Evolutionary conservation across 1,140 invertebrate genomes (phyloP), one percentile per base, ranked within the genome.

Genomic region (Heliothis subflexa): DNA sequence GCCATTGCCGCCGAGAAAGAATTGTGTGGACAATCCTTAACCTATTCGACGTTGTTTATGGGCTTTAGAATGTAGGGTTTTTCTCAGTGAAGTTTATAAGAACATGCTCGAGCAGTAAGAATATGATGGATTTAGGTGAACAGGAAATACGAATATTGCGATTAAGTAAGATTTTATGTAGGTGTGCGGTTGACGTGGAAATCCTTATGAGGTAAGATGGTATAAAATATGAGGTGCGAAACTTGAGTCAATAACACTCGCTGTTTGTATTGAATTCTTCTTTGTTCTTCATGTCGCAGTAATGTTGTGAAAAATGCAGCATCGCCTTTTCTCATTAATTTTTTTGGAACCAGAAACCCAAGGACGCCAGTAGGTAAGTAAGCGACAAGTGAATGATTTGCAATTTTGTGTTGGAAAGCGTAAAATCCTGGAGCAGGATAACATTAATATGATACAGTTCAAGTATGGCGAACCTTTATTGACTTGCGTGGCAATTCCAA

Each of bases 1-100:
- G 81, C 80, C 82, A 66, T 66, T 68, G 73, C 16, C 64, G 78
- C 47, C 62, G 66, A 47, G 80, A 78, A 81, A 81, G 80, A 85
- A 77, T 82, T 79, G 74, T 71, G 62, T 79, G 81, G 78, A 78
- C 78, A 82, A 55, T 74, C 40, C 33, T 49, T 64, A 40, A 40
- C 57, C 54, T 61, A 75, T 61, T 78, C 47, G 18, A 64, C 28
- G 66, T 11, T 61, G 55, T 78, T 73, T 64, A 25, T 16, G 47
- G 13, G 62, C 52, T 71, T 45, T 25, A 74, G 2, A 40, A 10
- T 47, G 2, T 66, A 4, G 40, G 40, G 10, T 47, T 66, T 47
- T 66, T 64, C 16, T n/a, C n/a, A 25, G 5, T 9, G 7, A 18
- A 59, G 4, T 73, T 3, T 50, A 76, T 16, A n/a, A 25, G 21